Evolutionary conservation across 2,113 vertebrate species (phyloP), one percentile per base, ranked within the genome.

Genomic region (Mystacornis crossleyi): DNA sequence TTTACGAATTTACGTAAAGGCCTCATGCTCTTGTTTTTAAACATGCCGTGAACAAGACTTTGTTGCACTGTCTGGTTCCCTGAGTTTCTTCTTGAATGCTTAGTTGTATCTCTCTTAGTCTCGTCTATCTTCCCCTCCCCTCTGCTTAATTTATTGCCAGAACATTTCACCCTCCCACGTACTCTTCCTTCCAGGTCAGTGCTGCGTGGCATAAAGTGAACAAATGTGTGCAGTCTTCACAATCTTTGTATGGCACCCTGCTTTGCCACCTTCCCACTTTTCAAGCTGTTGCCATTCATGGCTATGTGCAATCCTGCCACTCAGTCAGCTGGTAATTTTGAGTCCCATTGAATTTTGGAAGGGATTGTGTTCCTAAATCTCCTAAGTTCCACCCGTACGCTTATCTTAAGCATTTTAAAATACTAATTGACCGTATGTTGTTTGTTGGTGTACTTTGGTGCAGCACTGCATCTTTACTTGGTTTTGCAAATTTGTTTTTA

Each of bases 211-310:
- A 77, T 94, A 24, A 97, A 97, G 81, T 97, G 96, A 97, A 96
- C 96, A 97, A 97, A 94, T 94, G 84, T 96, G 86, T 95, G 78
- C 86, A 86, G 75, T 95, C 78, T 87, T 93, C 71, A 84, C 92
- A 93, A 26, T 95, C 85, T 91, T 84, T 89, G 58, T 88, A 29
- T 93, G 78, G 82, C 93, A 91, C 87, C 66, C 87, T 87, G 53
- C 62, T 94, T 95, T 50, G 31, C 73, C 96, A 95, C 93, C 93
- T 95, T 95, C 96, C 97, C 91, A 95, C 97, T 96, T 96, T 72
- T 65, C 95, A 95, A 93, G 93, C 89, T 95, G 92, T 96, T 94
- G 79, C 72, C 47, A 50, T 78, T 91, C 93, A 78, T 83, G 54
- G 88, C 78, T 90, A 3, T 67, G 71, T 93, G 70, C 78, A 94